phyloP scores from a whole-genome alignment of 2,797 vertebrate genomes.

The Schizopygopsis malacanthus region DNA sequence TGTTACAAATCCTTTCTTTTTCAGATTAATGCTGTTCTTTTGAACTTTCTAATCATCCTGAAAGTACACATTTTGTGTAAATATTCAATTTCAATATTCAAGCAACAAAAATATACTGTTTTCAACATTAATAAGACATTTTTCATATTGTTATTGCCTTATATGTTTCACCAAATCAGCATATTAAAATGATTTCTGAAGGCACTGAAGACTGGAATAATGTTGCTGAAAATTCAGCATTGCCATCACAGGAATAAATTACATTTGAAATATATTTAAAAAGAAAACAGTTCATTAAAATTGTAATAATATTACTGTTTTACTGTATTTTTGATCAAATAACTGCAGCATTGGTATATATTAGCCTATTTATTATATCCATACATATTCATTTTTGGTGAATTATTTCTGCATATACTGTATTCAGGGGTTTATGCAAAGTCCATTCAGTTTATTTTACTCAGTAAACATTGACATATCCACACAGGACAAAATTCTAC shows the following conservation, averaged over 20 bases:
- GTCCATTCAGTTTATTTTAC: conserved; percentile 64
- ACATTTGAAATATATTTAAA: not conserved
- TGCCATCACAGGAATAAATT: not conserved
- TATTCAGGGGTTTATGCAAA: conserved; percentile 4
- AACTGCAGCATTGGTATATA: not conserved
- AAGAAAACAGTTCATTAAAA: not conserved
- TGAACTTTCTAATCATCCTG: not conserved
- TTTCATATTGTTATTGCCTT: not conserved
- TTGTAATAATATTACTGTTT: not conserved
- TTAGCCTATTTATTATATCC: too few relatives aligned
- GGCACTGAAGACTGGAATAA: not conserved
- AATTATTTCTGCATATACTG: not conserved
- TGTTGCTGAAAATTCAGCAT: not conserved
- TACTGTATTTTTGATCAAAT: not conserved
- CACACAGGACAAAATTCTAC: conserved; percentile 66
- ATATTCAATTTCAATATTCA: not conserved
- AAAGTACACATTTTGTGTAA: not conserved
- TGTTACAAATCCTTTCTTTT: not conserved
- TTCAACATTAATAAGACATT: not conserved
- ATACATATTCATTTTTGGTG: not conserved
- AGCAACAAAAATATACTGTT: not conserved
- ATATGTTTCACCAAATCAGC: not conserved
- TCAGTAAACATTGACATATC: conserved; percentile 78
- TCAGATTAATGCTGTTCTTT: not conserved
- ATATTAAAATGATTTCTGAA: not conserved